These are phyloP conservation scores for Trissoscelio sp. DNA, from an alignment of 2,888 invertebrate genomes.

Conservation along the genomic window DNA sequence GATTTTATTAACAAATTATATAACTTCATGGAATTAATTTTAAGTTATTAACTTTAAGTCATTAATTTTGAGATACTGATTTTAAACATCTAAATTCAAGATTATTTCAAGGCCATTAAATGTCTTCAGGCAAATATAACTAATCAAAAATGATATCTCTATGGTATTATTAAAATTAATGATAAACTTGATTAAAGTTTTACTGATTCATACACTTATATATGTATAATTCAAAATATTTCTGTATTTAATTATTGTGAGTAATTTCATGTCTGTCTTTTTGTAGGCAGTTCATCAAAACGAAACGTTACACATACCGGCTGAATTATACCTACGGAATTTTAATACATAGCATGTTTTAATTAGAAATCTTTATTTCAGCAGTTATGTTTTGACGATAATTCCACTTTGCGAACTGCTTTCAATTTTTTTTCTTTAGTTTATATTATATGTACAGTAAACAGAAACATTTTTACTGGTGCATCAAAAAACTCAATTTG, in stretches of 20 bases:
- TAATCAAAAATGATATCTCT: no score
- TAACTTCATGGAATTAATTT: no score
- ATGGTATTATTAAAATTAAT: no score
- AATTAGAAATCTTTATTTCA: constrained; percentile 41
- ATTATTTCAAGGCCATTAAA: no score
- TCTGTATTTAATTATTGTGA: constrained; percentile 30
- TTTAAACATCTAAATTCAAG: no score
- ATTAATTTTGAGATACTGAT: no score
- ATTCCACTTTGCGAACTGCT: constrained; percentile 11
- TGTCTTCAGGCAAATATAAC: no score
- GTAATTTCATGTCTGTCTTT: constrained; percentile 20
- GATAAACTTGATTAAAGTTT: no score
- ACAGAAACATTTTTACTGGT: not conserved
- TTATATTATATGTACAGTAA: not conserved
- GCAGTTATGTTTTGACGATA: constrained; percentile 28
- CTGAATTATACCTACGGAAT: constrained; percentile 38
- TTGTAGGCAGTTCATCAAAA: constrained; percentile 52
- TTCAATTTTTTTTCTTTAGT: constrained; percentile 11
- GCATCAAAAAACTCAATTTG: not conserved
- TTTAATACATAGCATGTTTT: constrained; percentile 30
- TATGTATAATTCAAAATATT: constrained; percentile 3
- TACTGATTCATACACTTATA: no score
- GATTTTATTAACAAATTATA: no score
- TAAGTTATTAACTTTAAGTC: no score
- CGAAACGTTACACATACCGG: constrained; percentile 28